Evolutionary conservation across 2,888 invertebrate species (phyloP), one percentile per base, ranked within the genome.

Genomic region (Malthinus seriepunctatus): DNA sequence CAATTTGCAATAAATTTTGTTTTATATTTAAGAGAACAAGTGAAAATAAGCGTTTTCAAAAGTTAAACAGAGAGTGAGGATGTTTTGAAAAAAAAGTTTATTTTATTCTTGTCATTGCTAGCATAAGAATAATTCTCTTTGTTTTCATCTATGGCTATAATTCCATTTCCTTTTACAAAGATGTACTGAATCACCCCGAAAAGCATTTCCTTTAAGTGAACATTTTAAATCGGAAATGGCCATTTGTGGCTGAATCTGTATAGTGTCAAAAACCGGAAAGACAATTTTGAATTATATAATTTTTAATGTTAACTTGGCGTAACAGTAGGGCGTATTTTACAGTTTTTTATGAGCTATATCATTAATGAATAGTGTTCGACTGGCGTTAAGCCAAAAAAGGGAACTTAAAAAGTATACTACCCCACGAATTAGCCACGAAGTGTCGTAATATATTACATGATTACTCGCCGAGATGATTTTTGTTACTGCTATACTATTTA

Each of bases 241-340:
- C 74, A 76, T 76, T 77, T 76, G 74, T 71, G 68, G 67, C 67
- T 67, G 52, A 69, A 67, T 68, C 69, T 71, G 68, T 75, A 76
- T 73, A 74, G 72, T 75, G 76, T 77, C 77, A 75, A 60, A 67
- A 64, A 66, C 69, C 74, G 76, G 77, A 77, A 74, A 50, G 67
- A 67, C 64, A 69, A 70, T 75, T 77, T 77, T 77, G 77, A 78
- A 74, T 76, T 76, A 77, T 78, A 73, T 72, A 73, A 73, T 73
- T 75, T 75, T 76, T 76, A 74, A 76, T 74, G 71, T 70, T 63
- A 61, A 63, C 63, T 67, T 63, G 62, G 66, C 62, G 65, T 64
- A 67, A 67, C 62, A 64, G 63, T 52, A 66, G 54, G 67, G 69
- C 48, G 46, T 50, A 51, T 62, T 64, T 59, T 51, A 51, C 45